Evolutionary conservation across 2,113 vertebrate species (phyloP).

Genomic region (Phalacrocorax pelagicus): DNA sequence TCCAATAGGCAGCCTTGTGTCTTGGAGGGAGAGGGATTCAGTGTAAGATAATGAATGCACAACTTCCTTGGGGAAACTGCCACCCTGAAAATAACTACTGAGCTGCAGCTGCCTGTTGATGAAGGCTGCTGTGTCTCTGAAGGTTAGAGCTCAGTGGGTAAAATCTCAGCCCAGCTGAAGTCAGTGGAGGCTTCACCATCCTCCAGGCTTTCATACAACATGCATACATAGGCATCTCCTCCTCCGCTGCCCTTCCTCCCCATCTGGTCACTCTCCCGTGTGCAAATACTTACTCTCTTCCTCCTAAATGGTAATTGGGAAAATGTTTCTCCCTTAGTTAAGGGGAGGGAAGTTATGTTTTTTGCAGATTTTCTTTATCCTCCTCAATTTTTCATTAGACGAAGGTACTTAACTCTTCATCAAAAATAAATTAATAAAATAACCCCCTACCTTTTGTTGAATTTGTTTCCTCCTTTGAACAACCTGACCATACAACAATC

Average conservation of each 20-base stretch:
- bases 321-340: not conserved
- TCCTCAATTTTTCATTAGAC: not conserved
- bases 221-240: rapidly evolving
- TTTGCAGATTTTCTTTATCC: not conserved
- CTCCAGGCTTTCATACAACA: not conserved
- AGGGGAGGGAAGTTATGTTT: not conserved
- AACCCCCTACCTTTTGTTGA: not conserved
- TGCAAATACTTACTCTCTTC: not conserved
- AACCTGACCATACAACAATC: not conserved
- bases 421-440: not conserved
- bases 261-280: not conserved
- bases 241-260: not conserved
- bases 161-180: not conserved
- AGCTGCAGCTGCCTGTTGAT: not conserved
- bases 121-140: not conserved
- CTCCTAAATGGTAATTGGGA: not conserved
- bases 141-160: not conserved
- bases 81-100: not conserved
- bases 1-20: not conserved
- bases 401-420: not conserved
- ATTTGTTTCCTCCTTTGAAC: not conserved
- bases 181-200: not conserved
- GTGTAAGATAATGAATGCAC: not conserved
- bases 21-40: not conserved
- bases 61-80: not conserved